These are phyloP conservation scores for Eptatretus atami DNA, from an alignment of 2,797 vertebrate genomes.

Conservation along the genomic window DNA sequence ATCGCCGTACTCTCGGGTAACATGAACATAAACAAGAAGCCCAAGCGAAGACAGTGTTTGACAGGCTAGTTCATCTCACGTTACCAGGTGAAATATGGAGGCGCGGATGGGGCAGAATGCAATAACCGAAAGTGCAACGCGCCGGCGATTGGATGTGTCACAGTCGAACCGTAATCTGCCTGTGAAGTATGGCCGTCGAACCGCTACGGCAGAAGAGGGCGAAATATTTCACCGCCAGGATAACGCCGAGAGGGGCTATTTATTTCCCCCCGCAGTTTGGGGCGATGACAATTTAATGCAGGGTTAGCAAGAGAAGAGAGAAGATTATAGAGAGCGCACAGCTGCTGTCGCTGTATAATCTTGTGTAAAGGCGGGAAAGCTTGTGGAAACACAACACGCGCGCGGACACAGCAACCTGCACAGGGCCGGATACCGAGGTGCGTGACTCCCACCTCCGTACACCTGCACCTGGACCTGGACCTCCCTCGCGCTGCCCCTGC, in stretches of 20 bases:
- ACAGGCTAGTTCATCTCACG: slow-evolving; percentile 5
- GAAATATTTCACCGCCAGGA: slow-evolving; percentile 93
- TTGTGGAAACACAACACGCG: slow-evolving; percentile 4
- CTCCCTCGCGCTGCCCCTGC: neutral
- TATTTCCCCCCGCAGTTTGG: slow-evolving; percentile 40
- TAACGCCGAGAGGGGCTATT: slow-evolving; percentile 28
- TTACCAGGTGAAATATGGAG: slow-evolving; percentile 5
- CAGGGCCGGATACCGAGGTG: neutral
- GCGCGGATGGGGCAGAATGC: slow-evolving; percentile 8
- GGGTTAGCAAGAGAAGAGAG: slow-evolving; percentile 18
- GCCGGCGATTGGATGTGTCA: slow-evolving; percentile 18
- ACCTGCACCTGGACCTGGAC: no score
- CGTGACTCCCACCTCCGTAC: no score
- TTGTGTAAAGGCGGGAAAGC: slow-evolving; percentile 24
- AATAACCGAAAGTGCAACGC: slow-evolving; percentile 16
- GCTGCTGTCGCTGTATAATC: slow-evolving; percentile 19
- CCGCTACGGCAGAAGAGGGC: slow-evolving; percentile 27
- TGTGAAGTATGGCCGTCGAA: slow-evolving; percentile 33
- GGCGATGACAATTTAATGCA: slow-evolving; percentile 61
- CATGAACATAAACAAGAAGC: slow-evolving; percentile 6
- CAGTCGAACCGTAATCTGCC: slow-evolving; percentile 24
- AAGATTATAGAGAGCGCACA: slow-evolving; percentile 18
- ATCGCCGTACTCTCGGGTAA: neutral
- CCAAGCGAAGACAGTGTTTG: slow-evolving; percentile 4
- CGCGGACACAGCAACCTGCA: neutral